phyloP scores from a whole-genome alignment of 2,113 vertebrate species.

The Panthera leo region DNA sequence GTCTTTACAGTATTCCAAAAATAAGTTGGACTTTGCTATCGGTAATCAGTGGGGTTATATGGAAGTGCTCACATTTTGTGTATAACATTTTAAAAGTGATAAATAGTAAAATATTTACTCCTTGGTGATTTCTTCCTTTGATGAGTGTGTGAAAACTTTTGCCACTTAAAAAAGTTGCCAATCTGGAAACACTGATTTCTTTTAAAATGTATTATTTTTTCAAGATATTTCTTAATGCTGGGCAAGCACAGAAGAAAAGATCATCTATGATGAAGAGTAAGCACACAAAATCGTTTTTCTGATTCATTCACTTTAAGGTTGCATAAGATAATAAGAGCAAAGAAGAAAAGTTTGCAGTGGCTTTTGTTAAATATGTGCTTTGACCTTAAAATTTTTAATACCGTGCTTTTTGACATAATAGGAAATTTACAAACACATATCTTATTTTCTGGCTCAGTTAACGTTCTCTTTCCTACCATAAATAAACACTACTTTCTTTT shows the following conservation, averaged over 20 bases:
- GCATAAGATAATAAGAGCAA: not conserved
- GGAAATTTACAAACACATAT: not conserved
- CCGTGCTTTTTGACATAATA: not conserved
- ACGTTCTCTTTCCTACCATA: not conserved
- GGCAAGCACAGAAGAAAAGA: not conserved
- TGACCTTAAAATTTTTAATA: not conserved
- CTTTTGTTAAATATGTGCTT: not conserved
- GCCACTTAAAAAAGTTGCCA: not conserved
- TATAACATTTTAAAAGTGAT: constrained; percentile 56
- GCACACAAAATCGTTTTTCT: not conserved
- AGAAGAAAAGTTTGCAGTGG: not conserved
- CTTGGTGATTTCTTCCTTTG: constrained; percentile 41
- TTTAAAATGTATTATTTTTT: not conserved
- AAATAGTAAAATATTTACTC: constrained; percentile 70
- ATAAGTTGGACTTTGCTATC: constrained; percentile 63
- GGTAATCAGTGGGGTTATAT: constrained; percentile 75
- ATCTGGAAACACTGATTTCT: constrained; percentile 51
- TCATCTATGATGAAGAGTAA: not conserved
- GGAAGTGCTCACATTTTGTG: constrained; percentile 61
- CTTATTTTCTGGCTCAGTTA: not conserved
- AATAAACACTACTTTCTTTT: not conserved
- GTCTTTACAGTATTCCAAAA: constrained; percentile 70
- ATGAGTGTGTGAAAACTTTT: constrained; percentile 40
- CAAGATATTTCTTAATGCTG: not conserved
- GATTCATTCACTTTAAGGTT: not conserved